These are phyloP conservation scores for Drosophila anceps DNA, from an alignment of 2,888 invertebrate species.

Conservation along the genomic window DNA sequence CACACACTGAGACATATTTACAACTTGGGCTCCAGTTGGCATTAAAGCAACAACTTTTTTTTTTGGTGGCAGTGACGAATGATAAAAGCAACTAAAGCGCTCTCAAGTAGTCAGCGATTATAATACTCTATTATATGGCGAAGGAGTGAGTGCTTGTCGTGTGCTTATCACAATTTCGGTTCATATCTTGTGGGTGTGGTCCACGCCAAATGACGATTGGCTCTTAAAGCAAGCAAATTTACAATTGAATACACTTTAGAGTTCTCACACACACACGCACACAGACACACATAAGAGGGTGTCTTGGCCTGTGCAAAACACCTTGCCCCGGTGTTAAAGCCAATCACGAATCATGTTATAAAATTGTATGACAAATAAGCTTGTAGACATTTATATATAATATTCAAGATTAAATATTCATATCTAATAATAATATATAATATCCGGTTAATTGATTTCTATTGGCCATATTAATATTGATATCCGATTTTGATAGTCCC, in stretches of 20 bases:
- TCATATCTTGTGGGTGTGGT: conserved; percentile 69
- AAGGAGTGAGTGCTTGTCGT: conserved; percentile 14
- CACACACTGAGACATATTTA: conserved; percentile 1
- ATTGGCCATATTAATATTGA: neutral
- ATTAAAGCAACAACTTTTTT: conserved; percentile 36
- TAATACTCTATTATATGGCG: neutral
- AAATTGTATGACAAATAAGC: neutral
- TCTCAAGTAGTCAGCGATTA: conserved; percentile 3
- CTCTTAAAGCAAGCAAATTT: conserved; percentile 12
- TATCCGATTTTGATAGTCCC: neutral
- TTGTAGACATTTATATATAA: neutral
- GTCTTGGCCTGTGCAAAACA: conserved; percentile 22
- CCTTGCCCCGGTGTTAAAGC: conserved; percentile 11
- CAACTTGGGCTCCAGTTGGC: conserved; percentile 42
- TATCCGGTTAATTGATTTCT: neutral
- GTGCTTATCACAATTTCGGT: conserved; percentile 39
- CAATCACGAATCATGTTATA: neutral
- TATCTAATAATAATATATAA: no score
- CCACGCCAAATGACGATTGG: conserved; percentile 36
- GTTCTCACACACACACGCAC: neutral
- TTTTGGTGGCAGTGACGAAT: conserved; percentile 27
- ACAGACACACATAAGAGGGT: conserved; percentile 6
- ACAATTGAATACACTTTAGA: conserved; percentile 22
- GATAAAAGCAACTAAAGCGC: conserved; percentile 17
- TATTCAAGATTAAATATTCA: neutral